phyloP scores from a whole-genome alignment of 2,797 vertebrate genomes.

The Tokudaia muenninki region DNA sequence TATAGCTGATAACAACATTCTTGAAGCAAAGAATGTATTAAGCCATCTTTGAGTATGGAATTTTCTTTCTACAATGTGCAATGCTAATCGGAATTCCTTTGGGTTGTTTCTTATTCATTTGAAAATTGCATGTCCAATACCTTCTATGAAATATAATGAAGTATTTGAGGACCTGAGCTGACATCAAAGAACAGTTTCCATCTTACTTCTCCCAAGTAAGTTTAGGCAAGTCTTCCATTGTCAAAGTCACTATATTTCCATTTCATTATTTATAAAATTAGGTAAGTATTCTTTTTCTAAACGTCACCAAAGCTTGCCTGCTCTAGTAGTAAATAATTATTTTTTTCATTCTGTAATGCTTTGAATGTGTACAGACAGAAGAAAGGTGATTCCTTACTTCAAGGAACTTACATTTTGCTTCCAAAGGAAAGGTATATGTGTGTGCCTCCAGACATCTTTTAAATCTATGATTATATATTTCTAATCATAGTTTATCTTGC shows the following conservation, averaged over 20 bases:
- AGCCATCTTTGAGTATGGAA: conserved; percentile 27
- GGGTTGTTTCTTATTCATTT: conserved; percentile 2
- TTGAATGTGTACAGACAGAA: conserved; percentile 24
- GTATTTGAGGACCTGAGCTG: background rate
- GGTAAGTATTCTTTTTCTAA: background rate
- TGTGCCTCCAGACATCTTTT: background rate
- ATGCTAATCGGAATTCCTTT: conserved; percentile 35
- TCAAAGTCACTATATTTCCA: background rate
- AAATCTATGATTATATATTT: conserved; percentile 30
- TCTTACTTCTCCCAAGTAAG: background rate
- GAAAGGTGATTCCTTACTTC: conserved; percentile 7
- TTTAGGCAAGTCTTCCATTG: conserved; percentile 46
- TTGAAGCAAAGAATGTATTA: conserved; percentile 27
- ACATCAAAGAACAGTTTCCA: conserved; percentile 55
- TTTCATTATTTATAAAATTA: conserved; percentile 39
- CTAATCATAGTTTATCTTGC: conserved; percentile 44
- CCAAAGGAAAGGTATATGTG: background rate
- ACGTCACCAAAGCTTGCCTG: conserved; percentile 16
- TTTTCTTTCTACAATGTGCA: conserved; percentile 30
- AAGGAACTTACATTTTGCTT: conserved; percentile 44
- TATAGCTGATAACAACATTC: background rate
- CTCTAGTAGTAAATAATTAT: conserved; percentile 33
- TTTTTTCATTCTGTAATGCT: conserved; percentile 35
- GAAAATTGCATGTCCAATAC: conserved; percentile 31
- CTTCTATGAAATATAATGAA: background rate